Conservation (phyloP, 2,113 vertebrate species). For the Thryonomys swinderianus region DNA sequence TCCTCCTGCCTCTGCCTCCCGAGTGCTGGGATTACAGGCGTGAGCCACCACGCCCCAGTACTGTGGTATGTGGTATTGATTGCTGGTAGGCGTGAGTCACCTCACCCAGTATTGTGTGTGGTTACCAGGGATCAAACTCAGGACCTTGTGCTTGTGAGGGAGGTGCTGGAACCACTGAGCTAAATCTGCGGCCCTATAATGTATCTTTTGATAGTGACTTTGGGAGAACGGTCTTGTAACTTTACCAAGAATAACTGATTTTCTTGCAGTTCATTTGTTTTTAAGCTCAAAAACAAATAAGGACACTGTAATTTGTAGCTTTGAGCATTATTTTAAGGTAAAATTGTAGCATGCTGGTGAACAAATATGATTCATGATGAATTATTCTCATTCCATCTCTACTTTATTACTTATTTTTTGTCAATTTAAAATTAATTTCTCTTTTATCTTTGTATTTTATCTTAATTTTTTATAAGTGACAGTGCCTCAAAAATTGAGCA, state of each 20-base stretch:
- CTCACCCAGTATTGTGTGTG: too few species aligned
- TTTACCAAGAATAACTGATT: conserved; percentile 22
- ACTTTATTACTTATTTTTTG: neutral
- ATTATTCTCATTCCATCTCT: neutral
- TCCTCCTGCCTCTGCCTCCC: too few species aligned
- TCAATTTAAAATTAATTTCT: neutral
- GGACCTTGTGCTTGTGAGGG: too few species aligned
- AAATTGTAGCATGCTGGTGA: neutral
- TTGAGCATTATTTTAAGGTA: conserved; percentile 34
- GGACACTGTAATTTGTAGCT: neutral
- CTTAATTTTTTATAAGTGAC: neutral
- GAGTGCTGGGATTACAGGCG: too few species aligned
- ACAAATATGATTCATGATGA: neutral
- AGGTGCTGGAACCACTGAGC: too few species aligned
- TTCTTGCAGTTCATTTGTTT: neutral
- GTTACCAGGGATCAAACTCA: too few species aligned
- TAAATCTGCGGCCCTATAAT: neutral
- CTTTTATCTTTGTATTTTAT: neutral
- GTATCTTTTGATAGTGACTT: neutral
- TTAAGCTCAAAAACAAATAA: neutral
- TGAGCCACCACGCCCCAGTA: too few species aligned
- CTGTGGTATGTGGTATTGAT: too few species aligned
- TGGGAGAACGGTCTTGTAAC: conserved; percentile 21
- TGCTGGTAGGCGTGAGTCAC: too few species aligned
- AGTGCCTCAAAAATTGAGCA: neutral